Evolutionary conservation across 2,113 vertebrate genomes (phyloP).

Genomic region (Xenopus tropicalis): UCB_Xtro_10.0 CM004450.2:57192001-57192500

Average conservation of each 20-base stretch:
- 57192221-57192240: constrained; percentile 66
- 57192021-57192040: constrained; percentile 64
- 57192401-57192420: constrained; percentile 90
- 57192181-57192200: constrained; percentile 65
- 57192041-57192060: constrained; percentile 60
- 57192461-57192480: constrained; percentile 87
- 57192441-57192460: constrained; percentile 85
- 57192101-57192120: constrained; percentile 74
- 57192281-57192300: constrained; percentile 74
- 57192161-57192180: constrained; percentile 68
- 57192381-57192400: constrained; percentile 80
- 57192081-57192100: constrained; percentile 69
- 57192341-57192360: constrained; percentile 69
- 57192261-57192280: constrained; percentile 71
- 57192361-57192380: constrained; percentile 81
- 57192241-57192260: constrained; percentile 72
- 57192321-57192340: constrained; percentile 84
- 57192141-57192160: constrained; percentile 77
- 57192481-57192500: constrained; percentile 62
- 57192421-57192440: constrained; percentile 91
- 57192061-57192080: constrained; percentile 63
- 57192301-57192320: constrained; percentile 74
- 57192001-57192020: constrained; percentile 80
- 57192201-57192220: constrained; percentile 68
- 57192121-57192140: constrained; percentile 80